A percentile compares a stretch with the other conserved stretches of the same genome.
These are phyloP conservation scores for Meloidogyne floridensis DNA, from an alignment of 1,140 invertebrate species.

Conservation along the genomic window DNA sequence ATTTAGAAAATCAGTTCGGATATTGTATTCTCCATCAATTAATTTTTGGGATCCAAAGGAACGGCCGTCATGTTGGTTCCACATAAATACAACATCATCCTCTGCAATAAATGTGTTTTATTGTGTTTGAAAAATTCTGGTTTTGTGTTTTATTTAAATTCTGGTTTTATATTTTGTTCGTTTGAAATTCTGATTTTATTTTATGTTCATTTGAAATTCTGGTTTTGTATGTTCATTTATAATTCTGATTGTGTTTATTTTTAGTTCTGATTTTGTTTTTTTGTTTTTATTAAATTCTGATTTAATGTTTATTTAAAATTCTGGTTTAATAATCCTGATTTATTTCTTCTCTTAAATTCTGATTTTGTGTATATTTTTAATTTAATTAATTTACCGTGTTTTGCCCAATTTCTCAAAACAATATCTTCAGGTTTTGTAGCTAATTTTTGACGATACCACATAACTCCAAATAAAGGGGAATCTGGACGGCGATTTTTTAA, in stretches of 20 bases:
- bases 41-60: conserved; percentile 90
- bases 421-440: conserved; percentile 64
- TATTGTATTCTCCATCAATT: conserved; percentile 76
- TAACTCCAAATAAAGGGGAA: conserved; percentile 85
- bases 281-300: no score
- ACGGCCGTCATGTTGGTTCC: conserved; percentile 86
- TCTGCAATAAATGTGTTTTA: conserved; percentile 31
- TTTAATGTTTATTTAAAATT: no score
- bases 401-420: conserved; percentile 79
- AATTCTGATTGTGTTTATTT: no score
- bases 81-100: conserved; percentile 77
- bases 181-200: no score
- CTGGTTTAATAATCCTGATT: no score
- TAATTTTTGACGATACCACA: conserved; percentile 84
- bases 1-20: conserved; percentile 87
- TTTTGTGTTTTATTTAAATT: no score
- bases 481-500: conserved; percentile 83
- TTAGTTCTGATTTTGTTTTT: no score
- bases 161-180: conserved; percentile 73
- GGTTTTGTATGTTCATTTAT: no score
- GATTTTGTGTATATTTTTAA: no score
- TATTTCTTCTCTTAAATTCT: no score
- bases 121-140: background rate
- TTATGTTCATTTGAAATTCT: no score
- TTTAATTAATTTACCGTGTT: conserved; percentile 72